These are phyloP conservation scores for Dipodomys stephensi DNA, from an alignment of 2,113 vertebrate species.

Conservation along the genomic window DNA sequence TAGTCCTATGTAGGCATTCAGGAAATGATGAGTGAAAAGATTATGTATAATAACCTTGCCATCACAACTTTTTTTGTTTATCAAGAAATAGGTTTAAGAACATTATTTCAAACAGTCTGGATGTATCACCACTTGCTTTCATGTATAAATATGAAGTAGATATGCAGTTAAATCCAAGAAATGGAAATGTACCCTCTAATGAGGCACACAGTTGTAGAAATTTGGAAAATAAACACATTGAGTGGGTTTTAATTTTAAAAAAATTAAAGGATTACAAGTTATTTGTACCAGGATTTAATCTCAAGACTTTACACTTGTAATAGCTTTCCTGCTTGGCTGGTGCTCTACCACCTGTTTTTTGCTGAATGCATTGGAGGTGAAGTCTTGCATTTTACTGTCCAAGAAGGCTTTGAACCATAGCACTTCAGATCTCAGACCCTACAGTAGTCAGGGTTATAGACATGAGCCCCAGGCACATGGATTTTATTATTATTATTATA, in stretches of 20 bases:
- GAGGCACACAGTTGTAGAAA: neutral
- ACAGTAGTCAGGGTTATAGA: no score
- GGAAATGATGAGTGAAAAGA: neutral
- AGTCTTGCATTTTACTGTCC: no score
- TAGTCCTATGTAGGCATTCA: neutral
- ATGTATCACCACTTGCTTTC: neutral
- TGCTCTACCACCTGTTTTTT: no score
- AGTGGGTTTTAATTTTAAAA: conserved; percentile 8
- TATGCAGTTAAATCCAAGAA: conserved; percentile 13
- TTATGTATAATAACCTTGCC: neutral
- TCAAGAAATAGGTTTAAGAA: conserved; percentile 15
- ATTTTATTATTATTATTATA: neutral
- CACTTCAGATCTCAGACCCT: no score
- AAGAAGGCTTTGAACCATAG: no score
- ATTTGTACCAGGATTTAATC: no score
- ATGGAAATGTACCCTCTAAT: neutral
- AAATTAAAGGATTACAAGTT: neutral
- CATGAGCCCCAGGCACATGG: no score
- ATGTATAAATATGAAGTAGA: neutral
- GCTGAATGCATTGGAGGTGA: no score
- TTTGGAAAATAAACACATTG: neutral
- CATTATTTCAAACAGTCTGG: neutral
- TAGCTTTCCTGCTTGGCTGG: no score
- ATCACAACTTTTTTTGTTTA: neutral
- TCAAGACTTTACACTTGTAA: no score